Evolutionary conservation across 2,888 invertebrate genomes (phyloP), one percentile per base, ranked within the genome.

Genomic region (Scrobipalpa atriplicella): DNA sequence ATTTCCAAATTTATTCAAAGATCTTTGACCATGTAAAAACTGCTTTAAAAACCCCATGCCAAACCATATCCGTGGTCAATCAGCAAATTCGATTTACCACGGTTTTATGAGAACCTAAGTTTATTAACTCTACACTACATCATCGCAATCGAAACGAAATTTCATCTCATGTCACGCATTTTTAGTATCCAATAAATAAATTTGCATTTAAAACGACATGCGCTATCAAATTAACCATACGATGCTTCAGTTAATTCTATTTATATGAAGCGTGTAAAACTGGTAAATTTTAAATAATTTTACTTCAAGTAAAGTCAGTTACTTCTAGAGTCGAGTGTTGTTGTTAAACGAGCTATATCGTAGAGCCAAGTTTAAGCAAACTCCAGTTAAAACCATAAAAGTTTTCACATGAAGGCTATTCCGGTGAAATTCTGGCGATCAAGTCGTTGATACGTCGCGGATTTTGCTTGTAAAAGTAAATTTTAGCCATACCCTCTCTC

Each of bases 321-420:
- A 47, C 29, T 29, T 41, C 47, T n/a, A n/a, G n/a, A 43, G 47
- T 19, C 21, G 47, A n/a, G 47, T 8, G 21, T 19, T 6, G 47
- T 29, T 9, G 13, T 62, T 47, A 29, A 47, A 62, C 62, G n/a
- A 62, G 29, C 11, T 51, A 47, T 47, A 47, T 62, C 47, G 10
- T 47, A 47, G 29, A 47, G 41, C n/a, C 29, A 29, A 47, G 29
- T 61, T 61, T 61, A 13, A 61, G 61, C 19, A 18, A 61, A 61
- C 61, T 62, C 47, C 21, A 47, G 43, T 62, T n/a, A n/a, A 29
- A 47, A 62, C 47, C 62, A 47, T 19, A 11, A 41, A 62, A 62
- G 62, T 62, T 62, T 62, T 43, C 18, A 47, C 62, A 47, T 62
- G 47, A 62, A 13, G 47, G 18, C 18, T 13, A 29, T 38, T 41